Base-by-base conservation (phyloP, 2,888 invertebrate species). In the Escarpia spicata region DNA sequence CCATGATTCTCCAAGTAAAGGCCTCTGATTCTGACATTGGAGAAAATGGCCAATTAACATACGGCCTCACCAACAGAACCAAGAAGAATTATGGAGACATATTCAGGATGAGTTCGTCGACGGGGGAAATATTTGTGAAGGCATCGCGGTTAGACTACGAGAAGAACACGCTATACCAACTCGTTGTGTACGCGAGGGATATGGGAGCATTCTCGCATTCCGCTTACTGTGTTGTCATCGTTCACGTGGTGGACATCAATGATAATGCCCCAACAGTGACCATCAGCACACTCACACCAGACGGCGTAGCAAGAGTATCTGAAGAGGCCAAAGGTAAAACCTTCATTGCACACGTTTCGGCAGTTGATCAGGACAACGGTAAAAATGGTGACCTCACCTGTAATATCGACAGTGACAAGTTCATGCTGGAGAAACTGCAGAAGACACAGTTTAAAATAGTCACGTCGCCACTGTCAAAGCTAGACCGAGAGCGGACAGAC, bases 311-410 rank as follows among this genome's bases (percentile, higher is more conserved):
- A 43, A 44, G 12, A 44, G n/a, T 91, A 6, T 44, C 91, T 19
- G 91, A 91, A 44, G 44, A 91, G 15, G 91, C 91, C n/a, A 91
- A 91, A 91, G 43, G 44, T 43, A 44, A 91, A 19, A 91, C 44
- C 19, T 91, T 91, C 44, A 44, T 91, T 43, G 91, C 91, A 19
- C 91, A 91, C 37, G 91, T 91, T 3, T 91, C 91, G 15, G 91
- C 44, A 8, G 91, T 91, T 26, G 91, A 91, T 91, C 91, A 31
- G 43, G 91, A 91, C 44, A 44, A n/a, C 9, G 91, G 37, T 4
- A 44, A 91, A 43, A 91, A 91, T 26, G 91, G 91, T 91, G 44
- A 91, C n/a, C n/a, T 44, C 44, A 37, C 91, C 43, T 91, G 91
- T 91, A n/a, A 4, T 19, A 26, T 91, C n/a, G 44, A 91, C 44